These are phyloP conservation scores for Zaprionus vittiger DNA, from an alignment of 1,140 invertebrate genomes.

Conservation along the genomic window DNA sequence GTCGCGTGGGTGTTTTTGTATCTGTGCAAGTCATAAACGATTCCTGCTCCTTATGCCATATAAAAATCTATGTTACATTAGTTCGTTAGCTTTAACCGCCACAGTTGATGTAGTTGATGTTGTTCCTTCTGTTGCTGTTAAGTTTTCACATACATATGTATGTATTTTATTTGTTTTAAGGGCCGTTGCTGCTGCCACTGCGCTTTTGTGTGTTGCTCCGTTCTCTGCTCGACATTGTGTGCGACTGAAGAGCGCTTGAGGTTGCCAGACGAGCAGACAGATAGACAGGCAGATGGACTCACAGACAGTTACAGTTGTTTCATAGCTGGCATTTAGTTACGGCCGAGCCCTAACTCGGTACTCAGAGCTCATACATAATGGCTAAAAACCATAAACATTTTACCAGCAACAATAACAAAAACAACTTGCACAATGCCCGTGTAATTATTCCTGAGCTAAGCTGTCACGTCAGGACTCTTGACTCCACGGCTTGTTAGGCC, in stretches of 20 bases:
- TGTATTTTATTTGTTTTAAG: conserved; percentile 63
- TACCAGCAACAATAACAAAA: conserved; percentile 22
- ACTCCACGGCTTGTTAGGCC: conserved; percentile 4
- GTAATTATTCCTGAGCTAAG: conserved; percentile 64
- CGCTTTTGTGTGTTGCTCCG: conserved; percentile 69
- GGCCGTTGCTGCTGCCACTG: conserved; percentile 55
- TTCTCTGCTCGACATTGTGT: conserved; percentile 54
- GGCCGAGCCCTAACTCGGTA: conserved; percentile 30
- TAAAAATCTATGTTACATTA: conserved; percentile 80
- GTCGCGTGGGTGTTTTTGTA: conserved; percentile 15
- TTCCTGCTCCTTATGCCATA: conserved; percentile 64
- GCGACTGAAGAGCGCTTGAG: conserved; percentile 72
- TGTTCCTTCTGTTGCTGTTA: conserved; percentile 28
- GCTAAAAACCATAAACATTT: conserved; percentile 65
- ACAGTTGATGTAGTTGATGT: conserved; percentile 35
- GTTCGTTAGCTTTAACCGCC: conserved; percentile 66
- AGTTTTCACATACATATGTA: conserved; percentile 20
- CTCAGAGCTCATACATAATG: conserved; percentile 38
- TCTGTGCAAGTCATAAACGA: conserved; percentile 57
- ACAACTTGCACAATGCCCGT: conserved; percentile 58
- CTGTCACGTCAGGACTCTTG: conserved; percentile 34
- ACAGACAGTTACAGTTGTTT: conserved; percentile 26
- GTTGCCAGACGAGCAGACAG: conserved; percentile 52
- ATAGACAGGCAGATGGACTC: conserved; percentile 10
- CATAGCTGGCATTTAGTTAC: conserved; percentile 47